These are phyloP conservation scores for Linnaemya tessellans DNA, from an alignment of 2,888 invertebrate species.

Conservation along the genomic window DNA sequence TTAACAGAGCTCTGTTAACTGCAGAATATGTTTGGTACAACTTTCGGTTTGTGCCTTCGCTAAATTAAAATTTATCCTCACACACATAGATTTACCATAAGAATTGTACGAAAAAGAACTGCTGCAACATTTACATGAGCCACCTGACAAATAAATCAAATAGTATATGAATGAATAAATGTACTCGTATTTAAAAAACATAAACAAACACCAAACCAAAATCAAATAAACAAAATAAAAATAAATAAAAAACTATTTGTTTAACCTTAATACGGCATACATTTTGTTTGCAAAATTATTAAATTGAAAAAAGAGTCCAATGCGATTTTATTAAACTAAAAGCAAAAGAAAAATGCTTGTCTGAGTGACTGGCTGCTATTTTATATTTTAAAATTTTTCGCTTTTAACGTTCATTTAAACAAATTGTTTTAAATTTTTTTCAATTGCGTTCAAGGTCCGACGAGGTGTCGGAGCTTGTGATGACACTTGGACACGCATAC, in stretches of 20 bases:
- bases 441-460: slow-evolving; percentile 74
- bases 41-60: too few relatives aligned
- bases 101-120: too few relatives aligned
- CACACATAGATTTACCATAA: too few relatives aligned
- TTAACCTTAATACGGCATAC: slow-evolving; percentile 35
- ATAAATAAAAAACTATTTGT: slow-evolving; percentile 1
- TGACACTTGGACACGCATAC: slow-evolving; percentile 62
- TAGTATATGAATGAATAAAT: too few relatives aligned
- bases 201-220: not conserved
- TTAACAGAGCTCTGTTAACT: too few relatives aligned
- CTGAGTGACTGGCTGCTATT: not conserved
- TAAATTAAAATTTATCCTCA: too few relatives aligned
- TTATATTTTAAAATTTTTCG: slow-evolving; percentile 29
- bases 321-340: slow-evolving; percentile 24
- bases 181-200: too few relatives aligned
- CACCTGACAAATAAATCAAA: too few relatives aligned
- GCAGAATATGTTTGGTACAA: too few relatives aligned
- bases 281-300: slow-evolving; percentile 44
- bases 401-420: slow-evolving; percentile 43
- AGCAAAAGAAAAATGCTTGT: not conserved
- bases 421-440: slow-evolving; percentile 52
- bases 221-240: not conserved
- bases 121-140: too few relatives aligned
- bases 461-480: slow-evolving; percentile 52
- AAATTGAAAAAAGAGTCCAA: slow-evolving; percentile 1